These are phyloP conservation scores for Heterodera schachtii DNA, from an alignment of 1,140 invertebrate species.

Conservation along the genomic window DNA sequence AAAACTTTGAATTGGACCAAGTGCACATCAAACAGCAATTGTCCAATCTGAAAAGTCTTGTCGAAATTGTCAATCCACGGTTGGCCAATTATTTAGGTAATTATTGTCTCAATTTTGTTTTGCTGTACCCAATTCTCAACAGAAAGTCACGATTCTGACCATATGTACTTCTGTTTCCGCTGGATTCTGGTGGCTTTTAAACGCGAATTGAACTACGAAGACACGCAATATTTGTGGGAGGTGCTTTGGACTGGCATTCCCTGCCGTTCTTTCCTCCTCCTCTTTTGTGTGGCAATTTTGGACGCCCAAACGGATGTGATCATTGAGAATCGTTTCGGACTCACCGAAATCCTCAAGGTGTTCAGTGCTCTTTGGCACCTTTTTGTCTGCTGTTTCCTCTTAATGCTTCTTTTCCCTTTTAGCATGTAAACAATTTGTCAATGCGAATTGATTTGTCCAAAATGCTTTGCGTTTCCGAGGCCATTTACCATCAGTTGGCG, in stretches of 20 bases:
- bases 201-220: slow-evolving; percentile 71
- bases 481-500: slow-evolving; percentile 73
- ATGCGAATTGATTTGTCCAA: slow-evolving; percentile 79
- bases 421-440: slow-evolving; percentile 91
- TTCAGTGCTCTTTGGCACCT: neutral
- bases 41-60: slow-evolving; percentile 78
- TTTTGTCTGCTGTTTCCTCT: slow-evolving; percentile 32
- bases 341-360: slow-evolving; percentile 94
- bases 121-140: slow-evolving; percentile 8
- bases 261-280: slow-evolving; percentile 88
- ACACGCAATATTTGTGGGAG: slow-evolving; percentile 71
- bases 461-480: slow-evolving; percentile 81
- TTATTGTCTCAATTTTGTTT: slow-evolving; percentile 17
- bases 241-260: slow-evolving; percentile 71
- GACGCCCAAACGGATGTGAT: slow-evolving; percentile 82
- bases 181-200: slow-evolving; percentile 75
- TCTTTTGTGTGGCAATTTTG: slow-evolving; percentile 86
- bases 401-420: slow-evolving; percentile 64
- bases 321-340: slow-evolving; percentile 86
- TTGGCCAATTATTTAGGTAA: slow-evolving; percentile 77
- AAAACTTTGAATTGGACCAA: slow-evolving; percentile 97
- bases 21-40: slow-evolving; percentile 93
- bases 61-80: slow-evolving; percentile 80
- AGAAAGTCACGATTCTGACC: slow-evolving; percentile 86
- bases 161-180: slow-evolving; percentile 98